Percentiles rank a stretch among this genome's conserved stretches.
These are phyloP conservation scores for Podarcis muralis DNA, from an alignment of 2,113 vertebrate genomes.

Conservation along the genomic window DNA sequence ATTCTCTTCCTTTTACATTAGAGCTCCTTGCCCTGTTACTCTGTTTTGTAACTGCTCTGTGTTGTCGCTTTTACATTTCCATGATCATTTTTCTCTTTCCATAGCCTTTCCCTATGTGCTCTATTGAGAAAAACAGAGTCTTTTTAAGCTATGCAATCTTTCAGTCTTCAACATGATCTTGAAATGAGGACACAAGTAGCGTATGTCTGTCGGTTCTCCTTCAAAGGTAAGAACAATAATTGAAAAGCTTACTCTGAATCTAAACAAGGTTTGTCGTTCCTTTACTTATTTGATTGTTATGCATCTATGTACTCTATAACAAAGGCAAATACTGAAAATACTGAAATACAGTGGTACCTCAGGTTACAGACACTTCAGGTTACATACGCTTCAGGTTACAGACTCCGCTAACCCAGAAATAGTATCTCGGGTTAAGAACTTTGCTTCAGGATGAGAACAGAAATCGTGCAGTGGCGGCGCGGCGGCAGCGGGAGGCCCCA, in stretches of 20 bases:
- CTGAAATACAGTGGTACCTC: neutral
- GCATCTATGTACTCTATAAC: neutral
- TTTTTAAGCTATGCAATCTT: neutral
- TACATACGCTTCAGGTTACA: too few relatives aligned
- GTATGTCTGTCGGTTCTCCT: neutral
- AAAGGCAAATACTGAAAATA: neutral
- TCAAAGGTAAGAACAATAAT: neutral
- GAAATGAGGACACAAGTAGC: neutral
- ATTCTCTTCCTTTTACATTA: neutral
- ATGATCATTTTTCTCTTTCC: neutral
- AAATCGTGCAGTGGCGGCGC: too few relatives aligned
- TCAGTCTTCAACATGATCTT: neutral
- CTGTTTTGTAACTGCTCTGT: neutral
- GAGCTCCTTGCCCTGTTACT: neutral
- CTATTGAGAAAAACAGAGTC: neutral
- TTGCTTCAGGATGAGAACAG: too few relatives aligned
- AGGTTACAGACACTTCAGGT: too few relatives aligned
- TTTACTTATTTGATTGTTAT: neutral
- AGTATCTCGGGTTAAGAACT: too few relatives aligned
- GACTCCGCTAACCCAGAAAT: too few relatives aligned
- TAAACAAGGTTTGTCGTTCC: neutral
- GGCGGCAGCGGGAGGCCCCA: too few relatives aligned
- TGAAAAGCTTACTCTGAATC: neutral
- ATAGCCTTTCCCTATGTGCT: neutral
- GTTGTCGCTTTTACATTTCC: neutral